These are phyloP conservation scores for Melinaea menophilus DNA, from an alignment of 2,888 invertebrate genomes.

Conservation along the genomic window DNA sequence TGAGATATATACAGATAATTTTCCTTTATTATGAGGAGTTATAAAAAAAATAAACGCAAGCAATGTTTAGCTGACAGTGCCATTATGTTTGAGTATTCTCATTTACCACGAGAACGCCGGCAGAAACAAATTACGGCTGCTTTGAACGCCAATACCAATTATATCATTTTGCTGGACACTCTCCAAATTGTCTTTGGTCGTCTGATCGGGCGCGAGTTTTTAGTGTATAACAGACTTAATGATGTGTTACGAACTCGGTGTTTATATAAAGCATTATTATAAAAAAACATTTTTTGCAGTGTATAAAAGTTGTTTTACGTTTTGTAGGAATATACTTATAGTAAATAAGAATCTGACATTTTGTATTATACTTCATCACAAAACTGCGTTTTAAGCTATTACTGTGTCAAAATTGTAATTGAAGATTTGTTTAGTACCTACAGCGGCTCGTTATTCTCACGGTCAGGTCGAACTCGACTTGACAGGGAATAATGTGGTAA, in stretches of 20 bases:
- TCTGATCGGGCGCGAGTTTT: conserved; percentile 13
- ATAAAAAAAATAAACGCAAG: not conserved
- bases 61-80: conserved; percentile 1
- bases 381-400: not conserved
- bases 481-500: conserved; percentile 38
- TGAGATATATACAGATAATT: too few species aligned
- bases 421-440: conserved; percentile 21
- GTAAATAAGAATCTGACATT: too few species aligned
- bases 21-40: not conserved
- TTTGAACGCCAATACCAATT: conserved; percentile 22
- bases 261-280: too few species aligned
- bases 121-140: conserved; percentile 13
- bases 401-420: conserved; percentile 17
- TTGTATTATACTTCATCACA: not conserved
- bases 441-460: conserved; percentile 31
- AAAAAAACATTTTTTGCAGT: too few species aligned
- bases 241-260: not conserved
- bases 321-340: too few species aligned
- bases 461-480: not conserved
- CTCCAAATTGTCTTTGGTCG: conserved; percentile 24
- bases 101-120: conserved; percentile 8
- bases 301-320: too few species aligned
- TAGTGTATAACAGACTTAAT: conserved; percentile 11
- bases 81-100: conserved; percentile 13
- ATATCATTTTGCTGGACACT: conserved; percentile 28